Conservation (phyloP, 2,113 vertebrate species). For the Zosterops hypoxanthus region DNA sequence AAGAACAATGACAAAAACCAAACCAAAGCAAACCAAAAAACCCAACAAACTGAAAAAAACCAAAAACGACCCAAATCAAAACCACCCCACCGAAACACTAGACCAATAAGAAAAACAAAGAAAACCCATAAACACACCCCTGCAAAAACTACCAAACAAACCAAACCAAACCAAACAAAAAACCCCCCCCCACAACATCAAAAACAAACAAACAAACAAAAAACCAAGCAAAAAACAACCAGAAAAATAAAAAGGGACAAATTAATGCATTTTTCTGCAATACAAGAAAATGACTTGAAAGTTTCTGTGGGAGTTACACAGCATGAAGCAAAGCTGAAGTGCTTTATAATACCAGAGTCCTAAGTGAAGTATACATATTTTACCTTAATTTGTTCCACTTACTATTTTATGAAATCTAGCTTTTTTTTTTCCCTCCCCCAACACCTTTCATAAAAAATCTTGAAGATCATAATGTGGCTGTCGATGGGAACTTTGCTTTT, state of each 20-base stretch:
- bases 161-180: background rate
- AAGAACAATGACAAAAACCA: background rate
- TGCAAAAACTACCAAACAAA: background rate
- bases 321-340: conserved; percentile 1
- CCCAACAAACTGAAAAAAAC: background rate
- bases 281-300: background rate
- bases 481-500: background rate
- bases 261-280: background rate
- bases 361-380: background rate
- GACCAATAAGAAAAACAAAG: background rate
- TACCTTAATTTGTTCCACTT: background rate
- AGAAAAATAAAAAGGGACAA: background rate
- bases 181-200: no score
- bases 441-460: background rate
- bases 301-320: background rate
- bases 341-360: background rate
- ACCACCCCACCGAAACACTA: background rate
- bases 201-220: no score
- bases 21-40: background rate
- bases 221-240: no score
- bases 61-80: background rate
- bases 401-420: background rate
- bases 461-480: background rate
- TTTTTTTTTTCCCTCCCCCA: background rate
- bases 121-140: fast-evolving